phyloP scores from a whole-genome alignment of 2,113 vertebrate genomes.

The Chaetodon auriga region DNA sequence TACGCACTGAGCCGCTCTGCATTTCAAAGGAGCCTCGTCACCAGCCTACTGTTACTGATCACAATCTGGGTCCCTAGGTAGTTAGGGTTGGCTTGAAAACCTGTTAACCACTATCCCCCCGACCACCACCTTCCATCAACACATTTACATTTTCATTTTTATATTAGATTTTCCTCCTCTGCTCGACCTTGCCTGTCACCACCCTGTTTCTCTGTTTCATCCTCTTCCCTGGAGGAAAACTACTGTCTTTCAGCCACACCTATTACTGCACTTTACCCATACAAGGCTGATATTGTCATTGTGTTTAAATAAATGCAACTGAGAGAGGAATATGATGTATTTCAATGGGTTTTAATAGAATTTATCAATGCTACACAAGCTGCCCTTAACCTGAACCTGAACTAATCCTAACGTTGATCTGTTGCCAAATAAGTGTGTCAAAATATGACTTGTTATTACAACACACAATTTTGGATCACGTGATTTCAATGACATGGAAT shows the following conservation, averaged over 20 bases:
- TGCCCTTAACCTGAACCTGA: not conserved
- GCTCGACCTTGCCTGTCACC: slow-evolving; percentile 42
- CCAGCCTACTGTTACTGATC: slow-evolving; percentile 86
- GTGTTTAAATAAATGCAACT: slow-evolving; percentile 5
- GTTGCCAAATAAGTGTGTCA: not conserved
- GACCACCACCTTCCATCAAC: slow-evolving; percentile 34
- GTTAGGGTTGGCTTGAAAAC: slow-evolving; percentile 85
- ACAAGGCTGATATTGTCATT: not conserved
- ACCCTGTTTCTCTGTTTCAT: slow-evolving; percentile 14
- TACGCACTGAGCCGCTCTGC: slow-evolving; percentile 86
- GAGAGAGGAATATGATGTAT: slow-evolving; percentile 2
- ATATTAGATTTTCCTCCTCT: slow-evolving; percentile 78
- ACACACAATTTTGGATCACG: not conserved
- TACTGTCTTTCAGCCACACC: not conserved
- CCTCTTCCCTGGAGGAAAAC: not conserved
- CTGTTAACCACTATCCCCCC: slow-evolving; percentile 58
- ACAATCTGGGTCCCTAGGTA: slow-evolving; percentile 86
- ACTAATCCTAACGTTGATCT: not conserved
- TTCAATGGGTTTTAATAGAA: slow-evolving; percentile 8
- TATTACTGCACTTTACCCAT: not conserved
- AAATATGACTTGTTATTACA: not conserved
- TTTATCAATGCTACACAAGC: slow-evolving; percentile 6
- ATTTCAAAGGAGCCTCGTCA: slow-evolving; percentile 88
- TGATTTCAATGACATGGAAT: not conserved
- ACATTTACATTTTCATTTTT: slow-evolving; percentile 88